phyloP scores from a whole-genome alignment of 2,888 invertebrate genomes.

The Helicoverpa assulta region DNA sequence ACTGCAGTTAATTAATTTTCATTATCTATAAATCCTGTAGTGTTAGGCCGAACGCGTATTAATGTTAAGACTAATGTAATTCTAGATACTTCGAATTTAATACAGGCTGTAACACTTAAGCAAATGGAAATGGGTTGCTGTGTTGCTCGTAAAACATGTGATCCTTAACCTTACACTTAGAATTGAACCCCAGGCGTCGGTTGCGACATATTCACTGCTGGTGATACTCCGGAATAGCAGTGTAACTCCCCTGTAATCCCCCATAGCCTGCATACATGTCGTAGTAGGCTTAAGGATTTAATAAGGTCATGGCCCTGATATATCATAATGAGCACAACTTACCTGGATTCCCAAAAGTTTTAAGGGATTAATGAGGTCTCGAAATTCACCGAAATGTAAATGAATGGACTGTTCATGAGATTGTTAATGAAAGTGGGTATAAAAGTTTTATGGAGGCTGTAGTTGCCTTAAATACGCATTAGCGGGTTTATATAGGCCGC shows the following conservation, averaged over 20 bases:
- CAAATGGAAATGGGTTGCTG: slow-evolving; percentile 53
- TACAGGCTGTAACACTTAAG: slow-evolving; percentile 52
- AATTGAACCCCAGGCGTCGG: slow-evolving; percentile 20
- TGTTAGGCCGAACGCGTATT: background rate
- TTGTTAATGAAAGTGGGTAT: slow-evolving; percentile 24
- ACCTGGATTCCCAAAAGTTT: slow-evolving; percentile 28
- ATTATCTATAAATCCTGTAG: slow-evolving; percentile 1
- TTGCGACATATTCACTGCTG: slow-evolving; percentile 21
- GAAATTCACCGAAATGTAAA: slow-evolving; percentile 27
- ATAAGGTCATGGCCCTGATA: slow-evolving; percentile 61
- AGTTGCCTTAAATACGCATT: slow-evolving; percentile 11
- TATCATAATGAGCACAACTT: slow-evolving; percentile 34
- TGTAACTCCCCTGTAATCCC: slow-evolving; percentile 41
- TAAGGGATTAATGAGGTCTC: slow-evolving; percentile 7
- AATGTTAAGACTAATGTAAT: slow-evolving; percentile 24
- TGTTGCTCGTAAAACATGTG: slow-evolving; percentile 58
- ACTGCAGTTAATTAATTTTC: background rate
- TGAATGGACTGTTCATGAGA: slow-evolving; percentile 16
- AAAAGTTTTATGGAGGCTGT: slow-evolving; percentile 21
- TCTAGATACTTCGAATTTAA: slow-evolving; percentile 51
- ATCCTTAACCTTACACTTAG: slow-evolving; percentile 43
- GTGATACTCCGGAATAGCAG: slow-evolving; percentile 31
- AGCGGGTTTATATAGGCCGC: background rate
- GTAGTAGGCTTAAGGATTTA: slow-evolving; percentile 55
- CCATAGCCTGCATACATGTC: slow-evolving; percentile 44